These are phyloP conservation scores for Axis porcinus DNA, from an alignment of 2,113 vertebrate species.

Conservation along the genomic window DNA sequence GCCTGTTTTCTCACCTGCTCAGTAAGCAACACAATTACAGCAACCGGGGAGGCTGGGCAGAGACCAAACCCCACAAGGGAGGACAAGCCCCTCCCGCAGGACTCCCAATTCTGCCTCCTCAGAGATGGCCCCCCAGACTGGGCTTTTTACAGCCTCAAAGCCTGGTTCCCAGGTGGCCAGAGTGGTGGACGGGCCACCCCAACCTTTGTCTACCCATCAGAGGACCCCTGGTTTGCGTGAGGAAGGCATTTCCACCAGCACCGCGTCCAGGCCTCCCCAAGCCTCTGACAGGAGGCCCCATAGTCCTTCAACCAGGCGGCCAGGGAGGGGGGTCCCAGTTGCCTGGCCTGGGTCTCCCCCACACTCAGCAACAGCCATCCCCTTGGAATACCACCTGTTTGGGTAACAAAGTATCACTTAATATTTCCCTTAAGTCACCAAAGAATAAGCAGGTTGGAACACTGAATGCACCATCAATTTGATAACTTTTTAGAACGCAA, in stretches of 20 bases:
- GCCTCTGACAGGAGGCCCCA: not conserved
- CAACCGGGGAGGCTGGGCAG: not conserved
- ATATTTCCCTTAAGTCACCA: not conserved
- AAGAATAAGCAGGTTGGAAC: not conserved
- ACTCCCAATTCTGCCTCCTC: not conserved
- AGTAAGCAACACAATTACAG: rapidly evolving
- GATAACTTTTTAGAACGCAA: not conserved
- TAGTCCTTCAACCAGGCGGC: not conserved
- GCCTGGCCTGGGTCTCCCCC: not conserved
- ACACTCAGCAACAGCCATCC: not conserved
- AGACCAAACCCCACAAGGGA: not conserved
- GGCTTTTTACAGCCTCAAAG: not conserved
- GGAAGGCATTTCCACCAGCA: not conserved
- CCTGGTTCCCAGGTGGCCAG: not conserved
- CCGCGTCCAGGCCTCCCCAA: not conserved
- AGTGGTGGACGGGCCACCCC: not conserved
- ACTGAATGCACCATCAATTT: not conserved
- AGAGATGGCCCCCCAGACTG: not conserved
- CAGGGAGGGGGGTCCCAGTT: not conserved
- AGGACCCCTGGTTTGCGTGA: not conserved
- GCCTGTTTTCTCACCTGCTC: not conserved
- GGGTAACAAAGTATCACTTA: not conserved
- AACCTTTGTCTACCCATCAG: not conserved
- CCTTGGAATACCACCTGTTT: not conserved
- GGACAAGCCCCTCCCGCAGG: not conserved